Base-by-base conservation (phyloP, 2,888 invertebrate species). In the Spisula solida region DNA sequence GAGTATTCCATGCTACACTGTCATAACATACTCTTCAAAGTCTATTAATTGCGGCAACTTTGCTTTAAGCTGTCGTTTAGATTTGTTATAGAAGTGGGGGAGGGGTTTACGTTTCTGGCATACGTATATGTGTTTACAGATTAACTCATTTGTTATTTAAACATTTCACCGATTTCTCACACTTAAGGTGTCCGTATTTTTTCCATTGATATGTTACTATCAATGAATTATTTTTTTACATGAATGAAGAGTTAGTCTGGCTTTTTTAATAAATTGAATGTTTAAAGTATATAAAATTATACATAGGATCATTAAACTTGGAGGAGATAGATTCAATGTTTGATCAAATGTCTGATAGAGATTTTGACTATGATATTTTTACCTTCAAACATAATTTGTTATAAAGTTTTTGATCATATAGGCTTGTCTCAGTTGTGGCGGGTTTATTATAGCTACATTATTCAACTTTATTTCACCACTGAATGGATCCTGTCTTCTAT, bases 151-250 rank as follows among this genome's bases (percentile, higher is more conserved):
- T 66, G 60, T 66, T 66, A 66, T 66, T 66, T 66, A n/a, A 66
- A 66, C 60, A 66, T 66, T 66, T 66, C 60, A 25, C 60, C 25
- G 12, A n/a, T 25, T 66, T 66, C 25, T 66, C 60, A 66, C 60
- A 66, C 60, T 66, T 66, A n/a, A 66, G 10, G 25, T 25, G 25
- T 66, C 60, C 20, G 60, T 25, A 66, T 10, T 66, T 66, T 66
- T 66, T 75, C 31, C 75, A 75, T 75, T 75, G 34, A 75, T 75
- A 34, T 34, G 31, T 34, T 75, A 75, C 5, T 34, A 75, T 75
- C 75, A 34, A 75, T 75, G 75, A 75, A 75, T 16, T 31, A 75
- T 34, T 31, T 41, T 75, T 34, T 34, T 16, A 34, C 18, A 34
- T 75, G 34, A 75, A 75, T 75, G 31, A 75, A 75, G 29, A 31